Conservation (phyloP, 1,140 invertebrate genomes). For the Drosophila lowei region DNA sequence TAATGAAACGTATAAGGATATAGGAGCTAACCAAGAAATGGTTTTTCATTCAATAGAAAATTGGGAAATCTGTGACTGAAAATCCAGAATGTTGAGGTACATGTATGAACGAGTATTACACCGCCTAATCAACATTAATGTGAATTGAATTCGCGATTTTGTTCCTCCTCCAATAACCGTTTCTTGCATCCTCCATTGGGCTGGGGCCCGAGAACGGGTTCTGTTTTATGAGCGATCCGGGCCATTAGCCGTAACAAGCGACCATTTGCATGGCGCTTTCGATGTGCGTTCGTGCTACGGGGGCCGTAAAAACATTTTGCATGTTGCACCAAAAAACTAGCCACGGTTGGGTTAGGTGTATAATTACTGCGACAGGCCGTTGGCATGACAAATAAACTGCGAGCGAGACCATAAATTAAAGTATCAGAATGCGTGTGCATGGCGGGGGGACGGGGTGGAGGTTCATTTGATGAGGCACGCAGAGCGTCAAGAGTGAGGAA, state of each 20-base stretch:
- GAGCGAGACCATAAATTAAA: slow-evolving; percentile 73
- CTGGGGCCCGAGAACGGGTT: slow-evolving; percentile 26
- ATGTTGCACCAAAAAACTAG: slow-evolving; percentile 61
- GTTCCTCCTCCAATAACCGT: slow-evolving; percentile 15
- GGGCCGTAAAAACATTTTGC: slow-evolving; percentile 53
- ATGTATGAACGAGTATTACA: slow-evolving; percentile 14
- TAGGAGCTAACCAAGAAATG: too few relatives aligned
- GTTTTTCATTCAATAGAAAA: too few relatives aligned
- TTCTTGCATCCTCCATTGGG: slow-evolving; percentile 29
- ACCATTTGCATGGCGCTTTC: slow-evolving; percentile 51
- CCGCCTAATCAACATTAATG: slow-evolving; percentile 2
- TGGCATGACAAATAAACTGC: slow-evolving; percentile 75
- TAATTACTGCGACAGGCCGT: slow-evolving; percentile 58
- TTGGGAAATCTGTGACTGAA: too few relatives aligned
- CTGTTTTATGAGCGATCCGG: slow-evolving; percentile 23
- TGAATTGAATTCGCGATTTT: slow-evolving; percentile 7
- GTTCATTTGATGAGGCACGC: slow-evolving; percentile 1
- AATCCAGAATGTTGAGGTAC: not conserved
- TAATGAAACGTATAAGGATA: not conserved
- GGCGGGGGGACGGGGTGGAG: not conserved
- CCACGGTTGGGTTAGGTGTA: slow-evolving; percentile 67
- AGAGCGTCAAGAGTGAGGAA: slow-evolving; percentile 18
- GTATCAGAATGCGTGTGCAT: slow-evolving; percentile 73
- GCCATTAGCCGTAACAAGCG: slow-evolving; percentile 58
- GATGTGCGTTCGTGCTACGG: slow-evolving; percentile 30